Base-by-base conservation (phyloP, 2,888 invertebrate genomes). In the Callyntrura guangdongensis region DNA sequence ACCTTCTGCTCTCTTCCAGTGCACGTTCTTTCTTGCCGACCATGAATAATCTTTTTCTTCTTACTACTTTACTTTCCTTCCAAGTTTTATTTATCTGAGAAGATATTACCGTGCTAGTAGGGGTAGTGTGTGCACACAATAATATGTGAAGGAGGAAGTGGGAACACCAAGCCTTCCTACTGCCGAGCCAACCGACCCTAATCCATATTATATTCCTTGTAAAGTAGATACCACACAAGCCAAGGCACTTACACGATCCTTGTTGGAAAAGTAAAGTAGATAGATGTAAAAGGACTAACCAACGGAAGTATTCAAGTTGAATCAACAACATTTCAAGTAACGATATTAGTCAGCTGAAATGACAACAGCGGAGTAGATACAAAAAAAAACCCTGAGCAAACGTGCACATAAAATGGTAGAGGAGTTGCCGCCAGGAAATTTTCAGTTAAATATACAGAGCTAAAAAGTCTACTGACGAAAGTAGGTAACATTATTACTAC, bases 301-400 rank as follows among this genome's bases (percentile, higher is more conserved):
- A 79, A 20, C 79, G 79, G 86, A 87, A 79, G 49, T 79, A 79
- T 87, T 77, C 86, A 87, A 87, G 36, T 87, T 87, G 79, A 77
- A 87, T 87, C 86, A 87, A 87, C 86, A 87, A 59, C 85, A 56
- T 59, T 82, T 67, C 83, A 67, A 5, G 25, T 83, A 83, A 83
- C 67, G 64, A 83, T 67, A 67, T 83, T 83, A 83, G 64, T 83
- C 49, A 47, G 67, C 22, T 25, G 45, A 47, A 82, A 36, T 36
- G 36, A 36, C 36, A 36, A 77, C 20, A 36, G 4, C 27, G 36
- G 27, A 4, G 64, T 3, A 72, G 11, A 36, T 36, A 36, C 36
- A 36, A 36, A 36, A 36, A n/a, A 17, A 64, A 9, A 17, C 64
- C 14, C 17, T 12, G 17, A 67, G 8, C 17, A 56, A 56, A 56